Evolutionary conservation across 2,888 invertebrate genomes (phyloP).

Genomic region (Penaeus monodon): DNA sequence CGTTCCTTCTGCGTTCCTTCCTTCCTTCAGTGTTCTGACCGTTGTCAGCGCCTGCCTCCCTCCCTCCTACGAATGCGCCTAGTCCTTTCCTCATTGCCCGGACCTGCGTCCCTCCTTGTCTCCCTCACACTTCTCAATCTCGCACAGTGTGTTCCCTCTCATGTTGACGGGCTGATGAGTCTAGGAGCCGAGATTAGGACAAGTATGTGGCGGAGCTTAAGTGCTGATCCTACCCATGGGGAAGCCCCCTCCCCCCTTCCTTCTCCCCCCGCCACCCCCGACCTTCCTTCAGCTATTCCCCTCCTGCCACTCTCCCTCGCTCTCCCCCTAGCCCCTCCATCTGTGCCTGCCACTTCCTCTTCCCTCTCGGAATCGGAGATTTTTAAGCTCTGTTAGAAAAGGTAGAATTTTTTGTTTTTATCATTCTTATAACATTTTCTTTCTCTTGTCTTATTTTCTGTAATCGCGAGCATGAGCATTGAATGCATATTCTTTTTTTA

Average conservation of each 20-base stretch:
- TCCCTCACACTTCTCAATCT: background rate
- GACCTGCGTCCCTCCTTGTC: background rate
- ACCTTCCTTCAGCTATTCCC: too few relatives aligned
- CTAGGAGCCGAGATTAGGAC: conserved; percentile 20
- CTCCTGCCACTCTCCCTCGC: background rate
- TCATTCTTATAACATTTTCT: too few relatives aligned
- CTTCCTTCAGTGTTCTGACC: too few relatives aligned
- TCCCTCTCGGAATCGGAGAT: background rate
- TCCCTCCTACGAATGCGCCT: background rate
- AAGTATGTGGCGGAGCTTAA: conserved; percentile 3
- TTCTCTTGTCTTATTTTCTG: too few relatives aligned
- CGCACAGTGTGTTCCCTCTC: background rate
- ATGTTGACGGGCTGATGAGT: conserved; percentile 6
- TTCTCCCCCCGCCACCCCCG: background rate
- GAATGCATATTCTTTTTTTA: too few relatives aligned
- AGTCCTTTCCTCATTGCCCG: background rate
- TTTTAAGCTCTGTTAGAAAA: background rate
- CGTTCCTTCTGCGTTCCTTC: too few relatives aligned
- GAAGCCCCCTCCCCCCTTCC: background rate
- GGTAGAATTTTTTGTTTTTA: background rate
- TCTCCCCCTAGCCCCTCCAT: background rate
- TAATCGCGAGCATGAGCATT: too few relatives aligned
- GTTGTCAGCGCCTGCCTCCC: background rate
- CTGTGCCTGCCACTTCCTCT: background rate
- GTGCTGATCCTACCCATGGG: conserved; percentile 2